phyloP scores from a whole-genome alignment of 2,797 vertebrate genomes.

The Rhinophrynus dorsalis region DNA sequence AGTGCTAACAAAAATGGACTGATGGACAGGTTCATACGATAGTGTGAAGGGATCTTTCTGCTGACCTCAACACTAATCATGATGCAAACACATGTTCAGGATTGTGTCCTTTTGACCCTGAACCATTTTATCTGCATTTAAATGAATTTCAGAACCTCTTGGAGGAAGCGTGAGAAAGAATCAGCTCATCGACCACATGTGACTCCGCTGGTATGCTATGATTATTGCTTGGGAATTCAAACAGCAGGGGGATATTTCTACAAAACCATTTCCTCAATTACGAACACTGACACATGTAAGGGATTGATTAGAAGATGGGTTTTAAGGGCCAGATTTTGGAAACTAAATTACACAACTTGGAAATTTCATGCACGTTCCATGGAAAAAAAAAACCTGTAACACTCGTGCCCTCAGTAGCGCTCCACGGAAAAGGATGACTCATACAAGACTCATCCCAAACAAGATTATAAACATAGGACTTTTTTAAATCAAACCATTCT shows the following conservation, averaged over 20 bases:
- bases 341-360: slow-evolving; percentile 2
- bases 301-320: neutral
- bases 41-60: too few species aligned
- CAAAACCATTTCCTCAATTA: neutral
- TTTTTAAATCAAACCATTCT: slow-evolving; percentile 31
- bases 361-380: neutral
- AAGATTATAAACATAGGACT: slow-evolving; percentile 20
- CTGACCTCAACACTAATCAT: too few species aligned
- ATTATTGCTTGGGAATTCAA: neutral
- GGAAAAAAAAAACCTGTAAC: slow-evolving; percentile 15
- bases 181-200: neutral
- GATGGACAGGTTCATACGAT: too few species aligned
- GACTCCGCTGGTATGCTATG: slow-evolving; percentile 5
- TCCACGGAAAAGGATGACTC: neutral
- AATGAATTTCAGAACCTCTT: neutral
- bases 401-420: slow-evolving; percentile 5
- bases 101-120: slow-evolving; percentile 23
- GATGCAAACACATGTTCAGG: too few species aligned
- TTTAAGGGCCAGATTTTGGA: neutral
- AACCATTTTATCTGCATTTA: neutral
- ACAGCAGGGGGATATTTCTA: slow-evolving; percentile 25
- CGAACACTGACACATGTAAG: slow-evolving; percentile 1
- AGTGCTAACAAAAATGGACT: too few species aligned
- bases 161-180: slow-evolving; percentile 22
- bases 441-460: slow-evolving; percentile 11